Evolutionary conservation across 2,113 vertebrate species (phyloP).

Genomic region (Struthidea cinerea): DNA sequence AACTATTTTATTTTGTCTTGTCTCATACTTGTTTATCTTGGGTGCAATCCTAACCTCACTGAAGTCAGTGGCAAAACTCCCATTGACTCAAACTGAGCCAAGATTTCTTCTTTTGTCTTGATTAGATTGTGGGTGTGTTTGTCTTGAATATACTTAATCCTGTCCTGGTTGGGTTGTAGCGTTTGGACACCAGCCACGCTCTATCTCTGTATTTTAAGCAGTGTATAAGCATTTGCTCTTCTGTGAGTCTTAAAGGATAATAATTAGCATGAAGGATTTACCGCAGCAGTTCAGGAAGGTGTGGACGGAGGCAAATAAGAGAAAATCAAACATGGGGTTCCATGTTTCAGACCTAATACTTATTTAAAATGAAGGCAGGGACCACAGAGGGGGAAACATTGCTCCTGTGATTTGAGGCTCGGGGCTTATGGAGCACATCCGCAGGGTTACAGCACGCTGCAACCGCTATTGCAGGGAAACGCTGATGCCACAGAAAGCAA

Average conservation of each 20-base stretch:
- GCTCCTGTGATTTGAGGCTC: background rate
- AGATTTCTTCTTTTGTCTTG: conserved; percentile 52
- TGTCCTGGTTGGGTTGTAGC: background rate
- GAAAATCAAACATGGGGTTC: background rate
- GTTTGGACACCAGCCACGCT: background rate
- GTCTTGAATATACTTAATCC: conserved; percentile 36
- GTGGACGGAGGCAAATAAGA: background rate
- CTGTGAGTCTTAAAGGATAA: background rate
- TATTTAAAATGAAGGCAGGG: background rate
- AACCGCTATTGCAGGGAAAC: conserved; percentile 44
- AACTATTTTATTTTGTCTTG: conserved; percentile 55
- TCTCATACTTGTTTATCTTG: conserved; percentile 54
- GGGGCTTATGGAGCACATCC: conserved; percentile 34
- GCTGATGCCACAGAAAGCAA: conserved; percentile 70
- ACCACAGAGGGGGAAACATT: background rate
- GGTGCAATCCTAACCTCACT: conserved; percentile 27
- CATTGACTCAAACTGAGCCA: conserved; percentile 5
- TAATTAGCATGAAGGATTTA: conserved; percentile 26
- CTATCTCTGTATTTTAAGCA: background rate
- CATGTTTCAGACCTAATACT: background rate
- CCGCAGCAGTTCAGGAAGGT: background rate
- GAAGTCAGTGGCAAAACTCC: conserved; percentile 48
- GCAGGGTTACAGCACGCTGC: background rate
- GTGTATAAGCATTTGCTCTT: background rate
- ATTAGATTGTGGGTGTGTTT: conserved; percentile 52